phyloP scores from a whole-genome alignment of 2,113 vertebrate species.

The Spea bombifrons region DNA sequence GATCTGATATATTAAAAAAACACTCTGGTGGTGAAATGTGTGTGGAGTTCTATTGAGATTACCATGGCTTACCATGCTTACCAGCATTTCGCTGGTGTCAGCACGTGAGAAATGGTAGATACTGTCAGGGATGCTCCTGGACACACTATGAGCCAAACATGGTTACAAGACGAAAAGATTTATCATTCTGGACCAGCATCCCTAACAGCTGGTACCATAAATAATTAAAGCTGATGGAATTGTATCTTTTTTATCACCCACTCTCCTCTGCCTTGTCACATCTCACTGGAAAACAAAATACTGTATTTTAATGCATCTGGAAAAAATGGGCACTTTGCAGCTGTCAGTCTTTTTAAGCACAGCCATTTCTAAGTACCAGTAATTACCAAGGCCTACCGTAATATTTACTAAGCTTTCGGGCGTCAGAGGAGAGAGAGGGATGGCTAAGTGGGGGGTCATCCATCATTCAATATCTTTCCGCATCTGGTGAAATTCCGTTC shows the following conservation, averaged over 20 bases:
- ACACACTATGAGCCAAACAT: slow-evolving; percentile 28
- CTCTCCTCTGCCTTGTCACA: neutral
- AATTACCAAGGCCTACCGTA: slow-evolving; percentile 35
- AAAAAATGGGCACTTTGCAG: slow-evolving; percentile 14
- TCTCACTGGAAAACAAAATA: slow-evolving; percentile 26
- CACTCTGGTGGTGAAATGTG: too few species aligned
- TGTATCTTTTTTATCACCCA: slow-evolving; percentile 41
- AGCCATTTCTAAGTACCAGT: slow-evolving; percentile 25
- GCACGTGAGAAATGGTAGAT: slow-evolving; percentile 22
- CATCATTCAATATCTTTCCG: slow-evolving; percentile 24
- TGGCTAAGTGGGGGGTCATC: slow-evolving; percentile 16
- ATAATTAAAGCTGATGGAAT: slow-evolving; percentile 40
- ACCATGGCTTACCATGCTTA: too few species aligned
- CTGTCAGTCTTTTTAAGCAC: slow-evolving; percentile 24
- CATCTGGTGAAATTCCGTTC: neutral
- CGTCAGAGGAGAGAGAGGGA: slow-evolving; percentile 13
- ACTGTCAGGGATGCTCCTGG: slow-evolving; percentile 39
- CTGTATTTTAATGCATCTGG: slow-evolving; percentile 22
- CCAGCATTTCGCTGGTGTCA: slow-evolving; percentile 10
- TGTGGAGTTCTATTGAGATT: neutral
- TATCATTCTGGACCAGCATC: slow-evolving; percentile 26
- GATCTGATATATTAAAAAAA: too few species aligned
- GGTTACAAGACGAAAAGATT: slow-evolving; percentile 36
- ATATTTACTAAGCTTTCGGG: slow-evolving; percentile 34
- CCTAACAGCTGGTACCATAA: slow-evolving; percentile 41